Conservation (phyloP, 2,888 invertebrate genomes). For the Xylota segnis region DNA sequence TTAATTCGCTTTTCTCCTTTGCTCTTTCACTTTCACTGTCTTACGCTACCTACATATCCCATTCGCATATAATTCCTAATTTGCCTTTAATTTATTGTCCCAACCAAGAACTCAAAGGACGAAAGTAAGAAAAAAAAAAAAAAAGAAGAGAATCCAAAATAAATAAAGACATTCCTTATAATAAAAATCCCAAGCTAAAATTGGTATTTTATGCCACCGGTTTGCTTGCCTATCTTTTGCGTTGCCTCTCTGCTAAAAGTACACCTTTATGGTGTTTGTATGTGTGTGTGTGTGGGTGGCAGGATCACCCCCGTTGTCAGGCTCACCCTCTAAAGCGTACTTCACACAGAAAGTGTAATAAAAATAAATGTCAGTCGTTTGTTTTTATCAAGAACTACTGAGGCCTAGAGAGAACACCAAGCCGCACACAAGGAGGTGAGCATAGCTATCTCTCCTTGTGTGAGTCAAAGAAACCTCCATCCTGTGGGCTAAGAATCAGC, state of each 20-base stretch:
- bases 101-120: slow-evolving; percentile 68
- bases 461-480: slow-evolving; percentile 1
- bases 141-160: slow-evolving; percentile 75
- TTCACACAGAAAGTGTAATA: slow-evolving; percentile 82
- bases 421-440: slow-evolving; percentile 13
- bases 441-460: neutral
- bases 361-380: slow-evolving; percentile 85
- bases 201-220: slow-evolving; percentile 73
- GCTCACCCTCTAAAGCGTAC: slow-evolving; percentile 48
- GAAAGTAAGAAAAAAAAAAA: slow-evolving; percentile 43
- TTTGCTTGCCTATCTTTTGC: slow-evolving; percentile 63
- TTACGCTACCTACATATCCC: slow-evolving; percentile 58
- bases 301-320: slow-evolving; percentile 33
- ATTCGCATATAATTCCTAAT: slow-evolving; percentile 84
- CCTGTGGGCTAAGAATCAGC: slow-evolving; percentile 45
- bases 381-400: slow-evolving; percentile 82
- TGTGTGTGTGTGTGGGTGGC: slow-evolving; percentile 27
- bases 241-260: slow-evolving; percentile 34
- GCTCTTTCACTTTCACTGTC: slow-evolving; percentile 38
- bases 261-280: slow-evolving; percentile 65
- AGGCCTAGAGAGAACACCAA: slow-evolving; percentile 70
- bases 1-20: slow-evolving; percentile 63
- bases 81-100: slow-evolving; percentile 83
- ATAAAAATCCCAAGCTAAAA: slow-evolving; percentile 82
- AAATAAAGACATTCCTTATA: slow-evolving; percentile 84